These are phyloP conservation scores for Hemicentrotus pulcherrimus DNA, from an alignment of 35 echinoderm and acorn worm species.

Conservation along the genomic window DNA sequence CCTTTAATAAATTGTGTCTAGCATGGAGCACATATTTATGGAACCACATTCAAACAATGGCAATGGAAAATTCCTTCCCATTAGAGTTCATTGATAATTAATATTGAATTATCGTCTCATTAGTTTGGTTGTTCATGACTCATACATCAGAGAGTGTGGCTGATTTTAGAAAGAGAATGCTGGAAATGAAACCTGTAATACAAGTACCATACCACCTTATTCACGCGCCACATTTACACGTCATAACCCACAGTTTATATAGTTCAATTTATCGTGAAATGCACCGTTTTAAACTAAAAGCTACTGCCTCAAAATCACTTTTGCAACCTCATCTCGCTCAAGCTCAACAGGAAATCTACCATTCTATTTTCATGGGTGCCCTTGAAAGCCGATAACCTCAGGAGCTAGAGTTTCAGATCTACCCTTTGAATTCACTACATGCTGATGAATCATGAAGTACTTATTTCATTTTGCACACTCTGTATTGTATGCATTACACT, in stretches of 20 bases:
- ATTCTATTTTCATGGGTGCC: conserved; percentile 2
- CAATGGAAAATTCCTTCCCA: too few relatives aligned
- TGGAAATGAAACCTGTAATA: background rate
- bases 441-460: conserved; percentile 11
- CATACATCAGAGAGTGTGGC: background rate
- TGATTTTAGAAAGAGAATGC: background rate
- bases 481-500: conserved; percentile 1
- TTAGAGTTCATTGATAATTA: too few relatives aligned
- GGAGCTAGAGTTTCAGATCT: background rate
- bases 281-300: background rate
- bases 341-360: conserved; percentile 10
- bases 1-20: background rate
- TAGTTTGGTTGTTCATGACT: background rate
- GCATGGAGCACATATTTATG: too few relatives aligned
- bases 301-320: background rate
- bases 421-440: background rate
- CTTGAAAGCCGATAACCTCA: background rate
- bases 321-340: background rate
- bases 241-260: background rate
- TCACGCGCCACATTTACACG: background rate
- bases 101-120: background rate
- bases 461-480: background rate
- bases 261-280: background rate
- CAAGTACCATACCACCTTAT: background rate
- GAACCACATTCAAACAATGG: too few relatives aligned